Conservation (phyloP, 2,797 vertebrate genomes). For the Sylvilagus floridanus region DNA sequence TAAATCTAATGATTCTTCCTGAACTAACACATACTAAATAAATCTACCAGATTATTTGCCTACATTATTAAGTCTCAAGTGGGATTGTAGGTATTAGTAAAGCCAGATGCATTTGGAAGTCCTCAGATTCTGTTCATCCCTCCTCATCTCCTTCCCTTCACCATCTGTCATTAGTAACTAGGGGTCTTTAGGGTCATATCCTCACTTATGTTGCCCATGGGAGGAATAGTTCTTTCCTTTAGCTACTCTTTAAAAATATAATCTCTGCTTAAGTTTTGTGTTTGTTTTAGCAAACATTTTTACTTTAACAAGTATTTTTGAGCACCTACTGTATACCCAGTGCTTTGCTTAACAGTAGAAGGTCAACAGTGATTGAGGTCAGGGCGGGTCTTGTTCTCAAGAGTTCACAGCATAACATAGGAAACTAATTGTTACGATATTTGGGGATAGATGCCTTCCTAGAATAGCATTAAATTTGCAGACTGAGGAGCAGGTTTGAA, state of each 20-base stretch:
- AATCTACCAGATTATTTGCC: background rate
- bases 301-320: conserved; percentile 34
- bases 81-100: background rate
- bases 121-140: background rate
- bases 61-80: background rate
- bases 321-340: background rate
- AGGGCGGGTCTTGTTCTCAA: background rate
- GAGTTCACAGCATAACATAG: background rate
- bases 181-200: background rate
- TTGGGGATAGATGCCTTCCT: background rate
- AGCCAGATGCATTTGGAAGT: background rate
- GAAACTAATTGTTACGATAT: background rate
- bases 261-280: background rate
- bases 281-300: conserved; percentile 33
- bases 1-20: background rate
- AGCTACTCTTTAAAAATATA: background rate
- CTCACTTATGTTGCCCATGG: background rate
- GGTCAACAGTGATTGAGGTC: background rate
- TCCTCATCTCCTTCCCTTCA: background rate
- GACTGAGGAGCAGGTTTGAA: background rate
- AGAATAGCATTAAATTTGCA: background rate
- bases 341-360: background rate
- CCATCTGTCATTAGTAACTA: background rate
- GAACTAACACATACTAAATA: background rate
- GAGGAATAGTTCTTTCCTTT: background rate